Conservation (phyloP, 2,797 vertebrate genomes). For the Oreortyx pictus region DNA sequence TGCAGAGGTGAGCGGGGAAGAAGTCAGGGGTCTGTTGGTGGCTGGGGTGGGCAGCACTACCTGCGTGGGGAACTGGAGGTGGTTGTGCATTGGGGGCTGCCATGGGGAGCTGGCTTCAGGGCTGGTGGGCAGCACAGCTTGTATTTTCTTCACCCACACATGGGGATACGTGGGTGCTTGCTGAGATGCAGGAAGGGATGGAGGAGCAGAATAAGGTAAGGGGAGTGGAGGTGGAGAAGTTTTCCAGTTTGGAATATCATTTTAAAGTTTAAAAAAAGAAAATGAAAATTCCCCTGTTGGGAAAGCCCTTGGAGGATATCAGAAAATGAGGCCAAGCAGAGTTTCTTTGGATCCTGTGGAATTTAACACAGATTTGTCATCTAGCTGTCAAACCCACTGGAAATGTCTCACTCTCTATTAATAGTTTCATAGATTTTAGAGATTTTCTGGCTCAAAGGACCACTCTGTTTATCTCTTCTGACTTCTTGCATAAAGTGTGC, state of each 20-base stretch:
- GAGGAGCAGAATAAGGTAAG: neutral
- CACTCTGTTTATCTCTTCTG: conserved; percentile 13
- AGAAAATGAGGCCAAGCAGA: neutral
- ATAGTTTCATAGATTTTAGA: conserved; percentile 51
- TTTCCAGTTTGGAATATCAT: neutral
- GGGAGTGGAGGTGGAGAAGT: neutral
- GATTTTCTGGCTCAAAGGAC: conserved; percentile 54
- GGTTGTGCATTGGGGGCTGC: neutral
- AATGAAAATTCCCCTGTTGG: conserved; percentile 2
- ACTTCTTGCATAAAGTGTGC: conserved; percentile 16
- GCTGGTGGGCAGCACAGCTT: neutral
- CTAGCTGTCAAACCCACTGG: conserved; percentile 50
- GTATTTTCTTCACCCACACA: neutral
- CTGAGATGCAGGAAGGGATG: neutral
- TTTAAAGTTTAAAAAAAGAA: neutral
- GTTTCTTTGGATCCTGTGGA: conserved; percentile 41
- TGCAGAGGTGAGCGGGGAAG: neutral
- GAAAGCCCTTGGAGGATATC: conserved; percentile 44
- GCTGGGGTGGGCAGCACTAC: neutral
- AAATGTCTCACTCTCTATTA: conserved; percentile 60
- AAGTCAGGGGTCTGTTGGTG: neutral
- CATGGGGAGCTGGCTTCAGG: neutral
- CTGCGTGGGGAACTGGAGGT: neutral
- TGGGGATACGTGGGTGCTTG: neutral
- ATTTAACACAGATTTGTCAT: conserved; percentile 58